Evolutionary conservation across 2,797 vertebrate genomes (phyloP).

Genomic region (Rhyacichthys aspro): DNA sequence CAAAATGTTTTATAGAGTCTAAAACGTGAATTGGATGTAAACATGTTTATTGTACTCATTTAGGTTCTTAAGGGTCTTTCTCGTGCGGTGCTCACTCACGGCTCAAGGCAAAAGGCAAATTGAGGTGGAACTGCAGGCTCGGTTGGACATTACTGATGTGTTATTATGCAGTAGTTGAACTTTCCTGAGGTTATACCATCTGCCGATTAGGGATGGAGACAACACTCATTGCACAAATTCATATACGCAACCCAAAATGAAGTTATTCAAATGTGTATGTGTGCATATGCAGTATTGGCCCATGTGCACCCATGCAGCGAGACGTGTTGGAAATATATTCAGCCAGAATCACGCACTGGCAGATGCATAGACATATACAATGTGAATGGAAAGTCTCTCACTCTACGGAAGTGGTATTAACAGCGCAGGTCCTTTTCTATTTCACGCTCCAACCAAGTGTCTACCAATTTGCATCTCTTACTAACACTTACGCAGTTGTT

Average conservation of each 20-base stretch:
- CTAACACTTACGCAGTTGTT: constrained; percentile 61
- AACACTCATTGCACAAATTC: constrained; percentile 1
- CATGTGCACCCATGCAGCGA: constrained; percentile 32
- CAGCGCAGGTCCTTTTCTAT: constrained; percentile 70
- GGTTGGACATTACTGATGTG: constrained; percentile 11
- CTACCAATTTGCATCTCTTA: constrained; percentile 69
- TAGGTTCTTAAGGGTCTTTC: too few species aligned
- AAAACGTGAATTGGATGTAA: too few species aligned
- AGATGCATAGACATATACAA: constrained; percentile 5
- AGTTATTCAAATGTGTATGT: constrained; percentile 45
- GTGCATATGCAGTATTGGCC: constrained; percentile 10
- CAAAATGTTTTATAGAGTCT: too few species aligned
- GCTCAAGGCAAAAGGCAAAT: too few species aligned
- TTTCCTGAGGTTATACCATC: constrained; percentile 43
- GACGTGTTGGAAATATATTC: constrained; percentile 28
- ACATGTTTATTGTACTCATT: too few species aligned
- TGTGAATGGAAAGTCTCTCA: constrained; percentile 49
- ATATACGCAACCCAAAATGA: constrained; percentile 12
- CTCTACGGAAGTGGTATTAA: constrained; percentile 61
- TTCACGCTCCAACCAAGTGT: constrained; percentile 80
- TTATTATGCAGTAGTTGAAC: constrained; percentile 30
- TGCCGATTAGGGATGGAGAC: constrained; percentile 43
- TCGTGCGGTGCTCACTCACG: too few species aligned
- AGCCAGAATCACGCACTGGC: constrained; percentile 12
- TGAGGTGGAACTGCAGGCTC: background rate